phyloP scores from a whole-genome alignment of 1,140 invertebrate species.

The Oedothorax gibbosus region DNA sequence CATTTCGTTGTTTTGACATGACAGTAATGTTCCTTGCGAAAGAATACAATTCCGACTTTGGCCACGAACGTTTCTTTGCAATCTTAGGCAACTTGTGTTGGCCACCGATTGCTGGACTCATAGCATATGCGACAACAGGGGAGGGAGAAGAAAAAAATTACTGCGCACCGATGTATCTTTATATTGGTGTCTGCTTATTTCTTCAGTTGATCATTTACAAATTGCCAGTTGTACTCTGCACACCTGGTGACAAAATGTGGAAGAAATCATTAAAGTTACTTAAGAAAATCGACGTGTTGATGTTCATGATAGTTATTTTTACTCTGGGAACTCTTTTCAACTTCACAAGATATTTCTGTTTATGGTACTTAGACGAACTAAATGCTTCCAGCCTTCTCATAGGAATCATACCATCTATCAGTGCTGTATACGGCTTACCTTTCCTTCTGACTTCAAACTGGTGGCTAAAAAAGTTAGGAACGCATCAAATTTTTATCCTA shows the following conservation, averaged over 20 bases:
- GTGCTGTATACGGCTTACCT: conserved; percentile 35
- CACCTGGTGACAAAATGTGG: conserved; percentile 31
- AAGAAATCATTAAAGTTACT: conserved; percentile 26
- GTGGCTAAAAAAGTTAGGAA: conserved; percentile 40
- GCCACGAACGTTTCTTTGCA: conserved; percentile 24
- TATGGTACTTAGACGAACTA: conserved; percentile 20
- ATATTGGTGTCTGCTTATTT: neutral
- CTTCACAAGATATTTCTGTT: conserved; percentile 23
- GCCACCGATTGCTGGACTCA: conserved; percentile 5
- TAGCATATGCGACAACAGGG: conserved; percentile 1
- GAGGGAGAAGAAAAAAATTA: conserved; percentile 20
- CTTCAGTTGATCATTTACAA: neutral
- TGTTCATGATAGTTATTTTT: conserved; percentile 15
- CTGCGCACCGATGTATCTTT: conserved; percentile 11
- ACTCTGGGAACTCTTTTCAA: conserved; percentile 16
- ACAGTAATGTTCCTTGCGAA: conserved; percentile 30
- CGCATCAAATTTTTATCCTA: conserved; percentile 7
- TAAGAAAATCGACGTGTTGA: conserved; percentile 13
- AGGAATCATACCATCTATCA: conserved; percentile 1
- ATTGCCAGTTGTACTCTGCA: neutral
- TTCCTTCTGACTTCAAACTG: conserved; percentile 23
- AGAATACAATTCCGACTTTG: conserved; percentile 43
- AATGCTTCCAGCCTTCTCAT: neutral
- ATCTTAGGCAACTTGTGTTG: conserved; percentile 10
- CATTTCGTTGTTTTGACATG: conserved; percentile 34